phyloP scores from a whole-genome alignment of 23 tunicate genomes.

The Styela plicata region DNA sequence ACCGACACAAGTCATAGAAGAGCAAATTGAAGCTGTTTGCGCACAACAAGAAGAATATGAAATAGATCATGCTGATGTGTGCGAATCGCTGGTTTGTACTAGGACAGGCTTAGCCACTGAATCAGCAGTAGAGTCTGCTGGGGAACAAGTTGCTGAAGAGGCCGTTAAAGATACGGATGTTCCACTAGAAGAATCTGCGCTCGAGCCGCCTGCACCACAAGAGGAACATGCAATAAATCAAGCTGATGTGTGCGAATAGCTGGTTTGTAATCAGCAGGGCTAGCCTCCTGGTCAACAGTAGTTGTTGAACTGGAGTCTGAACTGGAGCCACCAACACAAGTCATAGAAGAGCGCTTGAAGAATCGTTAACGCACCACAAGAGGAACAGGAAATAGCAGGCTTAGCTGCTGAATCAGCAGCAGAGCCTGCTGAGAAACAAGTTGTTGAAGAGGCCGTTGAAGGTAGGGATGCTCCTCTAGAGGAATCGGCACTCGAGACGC shows the following conservation, averaged over 20 bases:
- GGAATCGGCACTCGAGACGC: conserved; percentile 4
- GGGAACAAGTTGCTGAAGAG: conserved; percentile 5
- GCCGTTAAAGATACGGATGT: too few relatives aligned
- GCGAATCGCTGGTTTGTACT: background rate
- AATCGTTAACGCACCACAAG: too few relatives aligned
- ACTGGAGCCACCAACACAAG: too few relatives aligned
- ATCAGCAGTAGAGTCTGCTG: conserved; percentile 33
- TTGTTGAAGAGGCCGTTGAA: background rate
- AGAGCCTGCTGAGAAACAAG: background rate
- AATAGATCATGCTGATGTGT: background rate
- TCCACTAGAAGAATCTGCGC: conserved; percentile 2
- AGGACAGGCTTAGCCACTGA: background rate
- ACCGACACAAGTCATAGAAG: background rate
- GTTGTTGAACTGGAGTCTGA: too few relatives aligned
- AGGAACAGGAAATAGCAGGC: too few relatives aligned
- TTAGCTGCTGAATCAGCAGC: conserved; percentile 1
- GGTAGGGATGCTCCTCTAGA: background rate
- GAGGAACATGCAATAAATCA: too few relatives aligned
- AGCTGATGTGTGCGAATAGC: too few relatives aligned
- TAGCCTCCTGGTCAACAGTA: too few relatives aligned
- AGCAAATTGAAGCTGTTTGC: background rate
- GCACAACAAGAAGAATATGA: background rate
- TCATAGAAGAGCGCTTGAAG: too few relatives aligned
- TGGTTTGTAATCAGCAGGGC: conserved; percentile 32
- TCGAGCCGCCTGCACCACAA: too few relatives aligned